Evolutionary conservation across 53 echinoderm and acorn worm genomes (phyloP).

Genomic region (Apostichopus leukothele): DNA sequence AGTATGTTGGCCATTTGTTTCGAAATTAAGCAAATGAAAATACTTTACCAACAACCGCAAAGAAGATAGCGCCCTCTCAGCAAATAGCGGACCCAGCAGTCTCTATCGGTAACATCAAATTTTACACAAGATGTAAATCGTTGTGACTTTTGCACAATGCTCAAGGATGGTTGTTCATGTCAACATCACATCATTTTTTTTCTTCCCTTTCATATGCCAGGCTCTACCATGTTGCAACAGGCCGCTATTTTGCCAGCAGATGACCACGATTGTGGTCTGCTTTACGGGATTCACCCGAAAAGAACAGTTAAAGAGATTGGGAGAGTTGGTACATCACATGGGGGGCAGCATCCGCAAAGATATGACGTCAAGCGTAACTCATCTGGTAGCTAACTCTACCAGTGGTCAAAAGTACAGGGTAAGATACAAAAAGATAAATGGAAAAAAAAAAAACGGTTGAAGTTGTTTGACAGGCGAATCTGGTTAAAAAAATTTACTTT

Average conservation of each 20-base stretch:
- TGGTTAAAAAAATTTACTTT: conserved; percentile 45
- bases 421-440: conserved; percentile 73
- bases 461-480: background rate
- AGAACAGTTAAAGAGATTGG: conserved; percentile 79
- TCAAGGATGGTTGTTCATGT: no score
- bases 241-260: conserved; percentile 84
- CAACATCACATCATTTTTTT: no score
- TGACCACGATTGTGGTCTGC: conserved; percentile 84
- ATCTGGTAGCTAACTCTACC: conserved; percentile 93
- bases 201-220: conserved; percentile 32
- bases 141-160: no score
- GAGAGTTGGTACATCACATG: conserved; percentile 92
- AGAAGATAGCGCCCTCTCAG: no score
- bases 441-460: conserved; percentile 65
- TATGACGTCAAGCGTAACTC: conserved; percentile 85
- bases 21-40: no score
- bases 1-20: no score
- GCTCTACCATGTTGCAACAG: conserved; percentile 69
- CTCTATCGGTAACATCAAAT: no score
- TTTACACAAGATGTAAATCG: no score
- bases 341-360: conserved; percentile 95
- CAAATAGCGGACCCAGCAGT: no score
- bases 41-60: no score
- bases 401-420: conserved; percentile 92
- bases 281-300: conserved; percentile 93